A percentile compares a stretch with the other conserved stretches of the same genome.
phyloP scores from a whole-genome alignment of 2,888 invertebrate genomes.

The Hirtodrosophila confusa region DNA sequence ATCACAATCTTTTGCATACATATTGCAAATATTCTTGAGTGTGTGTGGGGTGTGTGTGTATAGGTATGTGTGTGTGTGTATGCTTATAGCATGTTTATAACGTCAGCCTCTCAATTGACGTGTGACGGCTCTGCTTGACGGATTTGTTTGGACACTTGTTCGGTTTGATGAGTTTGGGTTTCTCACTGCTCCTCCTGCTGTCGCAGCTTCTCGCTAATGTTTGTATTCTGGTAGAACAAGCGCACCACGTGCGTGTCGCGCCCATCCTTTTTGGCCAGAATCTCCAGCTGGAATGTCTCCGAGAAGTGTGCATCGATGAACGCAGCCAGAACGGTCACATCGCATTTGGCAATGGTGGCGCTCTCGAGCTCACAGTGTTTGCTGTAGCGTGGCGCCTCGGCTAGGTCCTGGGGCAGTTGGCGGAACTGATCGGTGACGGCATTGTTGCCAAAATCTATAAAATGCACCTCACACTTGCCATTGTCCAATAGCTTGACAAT shows the following conservation, averaged over 20 bases:
- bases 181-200: constrained; percentile 52
- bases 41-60: constrained; percentile 26
- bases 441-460: constrained; percentile 89
- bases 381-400: constrained; percentile 86
- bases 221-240: constrained; percentile 81
- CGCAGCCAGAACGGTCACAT: constrained; percentile 87
- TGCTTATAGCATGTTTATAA: constrained; percentile 33
- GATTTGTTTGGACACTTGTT: constrained; percentile 9
- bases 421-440: constrained; percentile 86
- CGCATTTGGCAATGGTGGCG: constrained; percentile 85
- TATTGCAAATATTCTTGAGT: constrained; percentile 58
- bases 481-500: constrained; percentile 87
- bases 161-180: no score
- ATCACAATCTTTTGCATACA: constrained; percentile 65
- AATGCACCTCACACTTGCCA: constrained; percentile 90
- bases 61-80: constrained; percentile 15
- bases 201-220: constrained; percentile 75
- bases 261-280: constrained; percentile 70
- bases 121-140: constrained; percentile 27
- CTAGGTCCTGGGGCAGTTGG: constrained; percentile 86
- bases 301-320: constrained; percentile 88
- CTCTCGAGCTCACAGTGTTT: constrained; percentile 87
- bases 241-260: constrained; percentile 68
- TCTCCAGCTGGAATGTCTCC: constrained; percentile 83
- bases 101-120: constrained; percentile 31